A percentile compares a stretch with the other conserved stretches of the same genome.
Evolutionary conservation across 2,888 invertebrate species (phyloP).

Genomic region (Luperina testacea): DNA sequence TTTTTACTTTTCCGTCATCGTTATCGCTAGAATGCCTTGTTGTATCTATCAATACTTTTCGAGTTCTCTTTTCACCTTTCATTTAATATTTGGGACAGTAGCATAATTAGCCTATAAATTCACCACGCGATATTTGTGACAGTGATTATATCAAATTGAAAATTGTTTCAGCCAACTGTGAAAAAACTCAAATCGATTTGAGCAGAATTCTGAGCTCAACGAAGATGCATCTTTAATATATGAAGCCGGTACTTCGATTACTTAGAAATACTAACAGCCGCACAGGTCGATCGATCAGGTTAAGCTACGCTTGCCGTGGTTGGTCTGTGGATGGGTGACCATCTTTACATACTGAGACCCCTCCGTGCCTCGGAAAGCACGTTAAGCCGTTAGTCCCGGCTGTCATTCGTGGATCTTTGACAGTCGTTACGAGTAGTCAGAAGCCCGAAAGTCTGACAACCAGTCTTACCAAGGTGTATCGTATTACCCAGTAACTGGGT

Average conservation of each 20-base stretch:
- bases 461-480: too few species aligned
- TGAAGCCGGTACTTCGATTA: neutral
- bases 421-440: too few species aligned
- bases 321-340: too few species aligned
- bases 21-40: neutral
- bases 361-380: too few species aligned
- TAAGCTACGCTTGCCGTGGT: too few species aligned
- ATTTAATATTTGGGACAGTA: neutral
- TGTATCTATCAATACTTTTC: neutral
- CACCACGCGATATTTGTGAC: too few species aligned
- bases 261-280: neutral
- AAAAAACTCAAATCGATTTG: neutral
- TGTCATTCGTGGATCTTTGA: too few species aligned
- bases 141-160: neutral
- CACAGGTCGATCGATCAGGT: too few species aligned
- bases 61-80: neutral
- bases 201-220: neutral
- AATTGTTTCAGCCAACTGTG: neutral
- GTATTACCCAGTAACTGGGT: too few species aligned
- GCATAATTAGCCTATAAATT: neutral
- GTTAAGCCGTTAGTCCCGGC: too few species aligned
- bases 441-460: too few species aligned
- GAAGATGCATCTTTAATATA: neutral
- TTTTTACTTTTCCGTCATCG: neutral
- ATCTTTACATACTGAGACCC: too few species aligned